Evolutionary conservation across 1,140 invertebrate genomes (phyloP).

Genomic region (Spodoptera frugiperda): DNA sequence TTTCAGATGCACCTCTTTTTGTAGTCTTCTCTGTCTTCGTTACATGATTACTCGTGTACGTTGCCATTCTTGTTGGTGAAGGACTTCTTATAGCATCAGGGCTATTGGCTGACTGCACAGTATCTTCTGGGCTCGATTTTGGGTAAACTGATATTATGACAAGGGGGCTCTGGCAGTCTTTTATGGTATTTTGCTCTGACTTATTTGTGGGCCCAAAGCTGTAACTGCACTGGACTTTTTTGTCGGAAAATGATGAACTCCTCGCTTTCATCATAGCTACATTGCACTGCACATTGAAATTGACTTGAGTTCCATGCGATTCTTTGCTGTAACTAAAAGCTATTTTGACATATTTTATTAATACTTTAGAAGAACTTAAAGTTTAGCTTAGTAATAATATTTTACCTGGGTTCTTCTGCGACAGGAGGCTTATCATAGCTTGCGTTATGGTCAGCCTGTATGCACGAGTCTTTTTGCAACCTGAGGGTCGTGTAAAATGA

Average conservation of each 20-base stretch:
- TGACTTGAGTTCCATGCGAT: slow-evolving; percentile 67
- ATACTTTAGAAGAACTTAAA: neutral
- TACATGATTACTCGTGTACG: neutral
- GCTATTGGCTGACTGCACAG: neutral
- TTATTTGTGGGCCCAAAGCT: slow-evolving; percentile 24
- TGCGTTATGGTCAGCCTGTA: slow-evolving; percentile 12
- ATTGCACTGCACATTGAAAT: slow-evolving; percentile 51
- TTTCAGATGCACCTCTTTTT: neutral
- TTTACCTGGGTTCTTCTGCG: slow-evolving; percentile 9
- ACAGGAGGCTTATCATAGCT: neutral
- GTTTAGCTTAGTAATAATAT: neutral
- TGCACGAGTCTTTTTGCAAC: neutral
- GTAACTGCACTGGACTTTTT: slow-evolving; percentile 59
- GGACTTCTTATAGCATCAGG: neutral
- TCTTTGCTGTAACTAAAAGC: slow-evolving; percentile 54
- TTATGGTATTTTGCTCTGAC: slow-evolving; percentile 51
- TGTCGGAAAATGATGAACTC: neutral
- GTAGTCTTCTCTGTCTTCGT: slow-evolving; percentile 11
- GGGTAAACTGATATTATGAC: slow-evolving; percentile 81
- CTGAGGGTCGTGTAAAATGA: neutral
- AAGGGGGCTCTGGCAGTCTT: slow-evolving; percentile 66
- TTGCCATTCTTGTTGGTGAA: neutral
- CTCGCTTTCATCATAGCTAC: slow-evolving; percentile 33
- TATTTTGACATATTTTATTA: slow-evolving; percentile 6
- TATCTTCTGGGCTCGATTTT: slow-evolving; percentile 51